Conservation (phyloP, 2,888 invertebrate species). For the Ophonus ardosiacus region DNA sequence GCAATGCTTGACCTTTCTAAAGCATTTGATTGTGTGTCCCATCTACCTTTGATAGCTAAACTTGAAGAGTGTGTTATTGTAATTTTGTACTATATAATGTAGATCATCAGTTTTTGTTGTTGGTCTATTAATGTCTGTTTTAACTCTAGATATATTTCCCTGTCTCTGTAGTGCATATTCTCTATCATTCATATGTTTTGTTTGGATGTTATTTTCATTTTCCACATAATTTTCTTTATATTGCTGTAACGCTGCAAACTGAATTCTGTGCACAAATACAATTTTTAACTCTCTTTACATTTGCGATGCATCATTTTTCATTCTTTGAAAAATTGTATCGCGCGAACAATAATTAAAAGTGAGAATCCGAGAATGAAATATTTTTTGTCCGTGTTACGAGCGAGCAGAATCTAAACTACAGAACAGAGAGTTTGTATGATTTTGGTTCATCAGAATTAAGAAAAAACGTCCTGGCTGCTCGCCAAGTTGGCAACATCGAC, state of each 20-base stretch:
- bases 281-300: constrained; percentile 3
- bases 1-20: no score
- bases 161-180: neutral
- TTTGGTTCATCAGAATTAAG: constrained; percentile 58
- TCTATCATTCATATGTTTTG: neutral
- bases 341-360: constrained; percentile 39
- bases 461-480: constrained; percentile 39
- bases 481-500: constrained; percentile 60
- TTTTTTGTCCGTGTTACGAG: constrained; percentile 17
- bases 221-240: neutral
- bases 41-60: no score
- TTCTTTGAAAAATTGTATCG: constrained; percentile 39
- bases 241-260: neutral
- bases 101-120: neutral
- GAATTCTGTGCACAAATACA: constrained; percentile 28
- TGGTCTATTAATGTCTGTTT: neutral
- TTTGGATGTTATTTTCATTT: neutral
- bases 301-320: constrained; percentile 33
- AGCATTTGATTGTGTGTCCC: no score
- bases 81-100: neutral
- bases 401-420: constrained; percentile 39
- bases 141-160: neutral
- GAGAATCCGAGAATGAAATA: constrained; percentile 31
- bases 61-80: no score
- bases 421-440: constrained; percentile 54